Evolutionary conservation across 2,888 invertebrate genomes (phyloP), one percentile per base, ranked within the genome.

Genomic region (Cactoblastis cactorum): DNA sequence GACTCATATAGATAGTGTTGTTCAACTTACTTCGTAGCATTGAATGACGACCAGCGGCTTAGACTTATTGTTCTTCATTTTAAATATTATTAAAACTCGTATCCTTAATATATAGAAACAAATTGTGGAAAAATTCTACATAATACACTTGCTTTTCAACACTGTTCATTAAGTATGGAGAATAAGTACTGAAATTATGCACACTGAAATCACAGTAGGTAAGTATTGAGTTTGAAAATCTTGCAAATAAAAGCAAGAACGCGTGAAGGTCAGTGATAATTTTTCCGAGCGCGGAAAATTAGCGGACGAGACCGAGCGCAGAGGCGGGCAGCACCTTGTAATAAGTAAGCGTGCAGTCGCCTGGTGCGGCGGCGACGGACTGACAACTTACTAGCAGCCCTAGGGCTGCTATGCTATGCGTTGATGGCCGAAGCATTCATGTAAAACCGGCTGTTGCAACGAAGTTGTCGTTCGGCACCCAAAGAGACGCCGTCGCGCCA

Each of bases 1-100:
- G 49, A 47, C 50, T 39, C 49, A 45, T 54, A 49, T 52, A 52
- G 17, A 9, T 34, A 34, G n/a, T 28, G 28, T 52, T 39, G 32
- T 52, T 56, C 43, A 64, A 91, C 92, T 91, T 84, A 92, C 92
- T 90, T 91, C 91, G 65, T 92, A 92, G 67, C 91, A 91, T 72
- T 91, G 92, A 62, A 92, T 87, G 51, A 90, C 77, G 63, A 92
- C 91, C 55, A 91, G 66, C 45, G 92, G 92, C 69, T 90, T 91
- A 12, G 78, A 74, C 69, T 78, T 81, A 54, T 61, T 68, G 59
- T 72, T 83, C 79, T 83, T 87, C 83, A 84, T 86, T 59, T 61
- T 78, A 45, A 41, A 34, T 15, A 17, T 28, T 17, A 43, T 8
- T 37, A 37, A 5, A 22, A 11, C 4, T 11, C 9, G 24, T 51